These are phyloP conservation scores for Antechinus flavipes DNA, from an alignment of 2,113 vertebrate genomes.

Conservation along the genomic window DNA sequence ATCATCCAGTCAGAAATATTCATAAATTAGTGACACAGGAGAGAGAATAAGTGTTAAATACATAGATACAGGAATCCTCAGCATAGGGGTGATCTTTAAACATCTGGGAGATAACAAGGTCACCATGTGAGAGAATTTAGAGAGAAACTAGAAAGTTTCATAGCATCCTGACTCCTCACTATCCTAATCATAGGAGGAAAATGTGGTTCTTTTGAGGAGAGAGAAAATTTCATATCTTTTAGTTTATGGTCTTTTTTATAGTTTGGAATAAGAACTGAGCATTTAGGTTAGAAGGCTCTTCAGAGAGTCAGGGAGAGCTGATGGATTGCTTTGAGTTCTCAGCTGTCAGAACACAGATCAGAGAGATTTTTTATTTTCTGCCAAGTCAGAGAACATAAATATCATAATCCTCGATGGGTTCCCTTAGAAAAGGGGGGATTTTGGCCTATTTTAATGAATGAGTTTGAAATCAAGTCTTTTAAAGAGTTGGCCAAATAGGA, in stretches of 20 bases:
- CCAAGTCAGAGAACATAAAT: neutral
- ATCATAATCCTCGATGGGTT: slow-evolving; percentile 3
- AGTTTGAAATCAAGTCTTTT: slow-evolving; percentile 44
- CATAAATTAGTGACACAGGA: neutral
- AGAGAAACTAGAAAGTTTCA: neutral
- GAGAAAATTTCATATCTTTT: neutral
- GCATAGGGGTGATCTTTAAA: neutral
- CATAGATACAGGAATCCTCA: neutral
- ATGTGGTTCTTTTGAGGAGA: neutral
- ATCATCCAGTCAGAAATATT: neutral
- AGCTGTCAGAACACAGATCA: neutral
- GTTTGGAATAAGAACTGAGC: neutral
- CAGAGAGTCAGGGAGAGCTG: neutral
- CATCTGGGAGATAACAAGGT: neutral
- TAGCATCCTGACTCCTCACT: neutral
- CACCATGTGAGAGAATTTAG: neutral
- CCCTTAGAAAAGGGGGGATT: slow-evolving; percentile 10
- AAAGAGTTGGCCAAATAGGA: slow-evolving; percentile 40
- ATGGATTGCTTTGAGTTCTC: slow-evolving; percentile 5
- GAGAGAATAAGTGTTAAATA: neutral
- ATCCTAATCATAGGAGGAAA: neutral
- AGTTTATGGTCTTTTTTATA: neutral
- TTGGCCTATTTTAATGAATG: slow-evolving; percentile 24
- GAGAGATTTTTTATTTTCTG: neutral
- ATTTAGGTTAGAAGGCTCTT: neutral